A percentile compares a stretch with the other conserved stretches of the same genome.
phyloP scores from a whole-genome alignment of 2,888 invertebrate species.

The Teleogryllus oceanicus region DNA sequence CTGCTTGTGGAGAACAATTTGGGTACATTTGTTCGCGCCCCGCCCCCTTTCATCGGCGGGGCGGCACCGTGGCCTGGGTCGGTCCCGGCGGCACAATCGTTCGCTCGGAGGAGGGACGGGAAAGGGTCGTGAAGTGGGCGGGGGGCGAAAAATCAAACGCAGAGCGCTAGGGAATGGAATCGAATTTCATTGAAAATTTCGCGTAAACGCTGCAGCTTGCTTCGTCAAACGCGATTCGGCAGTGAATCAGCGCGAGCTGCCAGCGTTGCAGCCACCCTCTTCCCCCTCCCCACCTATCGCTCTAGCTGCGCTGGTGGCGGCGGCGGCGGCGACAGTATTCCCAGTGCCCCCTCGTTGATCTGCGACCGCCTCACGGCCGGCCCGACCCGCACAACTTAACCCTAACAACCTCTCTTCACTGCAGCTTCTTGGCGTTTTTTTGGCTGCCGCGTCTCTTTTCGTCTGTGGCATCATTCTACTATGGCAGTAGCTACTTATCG shows the following conservation, averaged over 20 bases:
- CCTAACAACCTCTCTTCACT: no score
- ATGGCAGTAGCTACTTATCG: no score
- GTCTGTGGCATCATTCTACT: no score
- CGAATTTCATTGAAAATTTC: constrained; percentile 1
- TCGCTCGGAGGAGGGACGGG: not conserved
- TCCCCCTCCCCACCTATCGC: not conserved
- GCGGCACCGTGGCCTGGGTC: not conserved
- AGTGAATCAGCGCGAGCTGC: not conserved
- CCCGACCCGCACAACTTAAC: no score
- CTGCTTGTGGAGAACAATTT: not conserved
- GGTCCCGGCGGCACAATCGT: not conserved
- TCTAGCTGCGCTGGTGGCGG: not conserved
- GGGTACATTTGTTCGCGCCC: not conserved
- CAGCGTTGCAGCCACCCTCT: not conserved
- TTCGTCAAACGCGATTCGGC: not conserved
- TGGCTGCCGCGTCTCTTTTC: no score
- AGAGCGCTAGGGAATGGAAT: not conserved
- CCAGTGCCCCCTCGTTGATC: no score
- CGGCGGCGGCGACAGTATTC: no score
- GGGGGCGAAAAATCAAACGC: no score
- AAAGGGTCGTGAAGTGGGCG: no score
- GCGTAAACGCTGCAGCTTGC: not conserved
- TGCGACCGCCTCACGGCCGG: no score
- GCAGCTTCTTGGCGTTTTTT: no score
- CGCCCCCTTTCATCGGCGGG: not conserved